These are phyloP conservation scores for Rhodinocichla rosea DNA, from an alignment of 2,113 vertebrate species.

Conservation along the genomic window DNA sequence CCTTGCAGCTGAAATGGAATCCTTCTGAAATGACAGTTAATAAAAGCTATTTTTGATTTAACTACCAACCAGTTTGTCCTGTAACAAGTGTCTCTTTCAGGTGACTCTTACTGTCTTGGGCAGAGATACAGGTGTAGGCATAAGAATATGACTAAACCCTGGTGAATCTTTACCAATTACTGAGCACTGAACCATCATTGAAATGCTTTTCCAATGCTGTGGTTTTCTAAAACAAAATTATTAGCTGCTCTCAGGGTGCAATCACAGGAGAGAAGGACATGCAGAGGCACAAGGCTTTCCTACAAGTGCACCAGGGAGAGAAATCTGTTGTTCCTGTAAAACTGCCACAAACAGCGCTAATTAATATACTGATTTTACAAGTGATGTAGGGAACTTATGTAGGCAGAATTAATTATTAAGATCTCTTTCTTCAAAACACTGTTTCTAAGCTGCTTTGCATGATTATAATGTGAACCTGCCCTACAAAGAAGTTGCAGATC, in stretches of 20 bases:
- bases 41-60: constrained; percentile 28
- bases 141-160: background rate
- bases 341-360: background rate
- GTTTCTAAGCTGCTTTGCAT: background rate
- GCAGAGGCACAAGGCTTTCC: background rate
- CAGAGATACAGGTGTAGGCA: background rate
- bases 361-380: constrained; percentile 23
- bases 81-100: background rate
- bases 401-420: constrained; percentile 56
- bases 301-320: background rate
- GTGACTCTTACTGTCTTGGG: background rate
- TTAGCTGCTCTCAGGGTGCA: background rate
- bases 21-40: constrained; percentile 34
- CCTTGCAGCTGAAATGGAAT: constrained; percentile 19
- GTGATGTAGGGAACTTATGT: background rate
- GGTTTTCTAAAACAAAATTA: background rate
- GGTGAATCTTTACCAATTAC: background rate
- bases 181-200: background rate
- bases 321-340: background rate
- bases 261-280: background rate
- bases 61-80: background rate
- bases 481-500: constrained; percentile 11
- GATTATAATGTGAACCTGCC: background rate
- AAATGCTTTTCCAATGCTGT: background rate
- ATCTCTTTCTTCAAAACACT: constrained; percentile 8